Conservation (phyloP, 1,140 invertebrate genomes). For the Micrasema minimum region DNA sequence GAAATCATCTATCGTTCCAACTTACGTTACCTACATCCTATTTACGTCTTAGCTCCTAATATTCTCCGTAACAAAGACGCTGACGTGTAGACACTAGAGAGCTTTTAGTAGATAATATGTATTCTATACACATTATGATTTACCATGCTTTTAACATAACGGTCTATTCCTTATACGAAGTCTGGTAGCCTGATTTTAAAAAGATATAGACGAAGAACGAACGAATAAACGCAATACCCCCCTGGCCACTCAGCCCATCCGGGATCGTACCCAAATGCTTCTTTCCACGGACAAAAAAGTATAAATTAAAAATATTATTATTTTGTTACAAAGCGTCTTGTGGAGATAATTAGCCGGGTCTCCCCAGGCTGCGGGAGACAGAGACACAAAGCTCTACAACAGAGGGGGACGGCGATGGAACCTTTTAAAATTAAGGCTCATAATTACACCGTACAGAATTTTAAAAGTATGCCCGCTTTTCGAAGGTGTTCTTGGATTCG, state of each 20-base stretch:
- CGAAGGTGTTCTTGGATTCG: slow-evolving; percentile 49
- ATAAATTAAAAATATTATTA: slow-evolving; percentile 54
- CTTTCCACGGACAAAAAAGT: slow-evolving; percentile 50
- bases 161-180: no score
- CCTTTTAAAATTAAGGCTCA: slow-evolving; percentile 52
- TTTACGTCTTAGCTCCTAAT: no score
- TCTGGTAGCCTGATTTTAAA: no score
- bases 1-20: no score
- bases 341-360: slow-evolving; percentile 50
- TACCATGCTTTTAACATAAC: no score
- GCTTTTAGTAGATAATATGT: no score
- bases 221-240: slow-evolving; percentile 25
- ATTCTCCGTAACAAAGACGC: no score
- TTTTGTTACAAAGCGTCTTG: slow-evolving; percentile 50
- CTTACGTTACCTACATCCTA: no score
- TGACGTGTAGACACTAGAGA: no score
- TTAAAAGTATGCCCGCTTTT: slow-evolving; percentile 45
- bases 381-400: slow-evolving; percentile 25
- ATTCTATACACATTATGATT: no score
- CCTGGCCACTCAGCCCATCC: slow-evolving; percentile 24
- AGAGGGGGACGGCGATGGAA: slow-evolving; percentile 27
- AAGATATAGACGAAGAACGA: slow-evolving; percentile 21
- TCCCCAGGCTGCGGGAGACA: slow-evolving; percentile 35
- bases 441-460: slow-evolving; percentile 53
- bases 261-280: slow-evolving; percentile 30